These are phyloP conservation scores for Crotalus viridis DNA, from an alignment of 2,113 vertebrate species.

Conservation along the genomic window DNA sequence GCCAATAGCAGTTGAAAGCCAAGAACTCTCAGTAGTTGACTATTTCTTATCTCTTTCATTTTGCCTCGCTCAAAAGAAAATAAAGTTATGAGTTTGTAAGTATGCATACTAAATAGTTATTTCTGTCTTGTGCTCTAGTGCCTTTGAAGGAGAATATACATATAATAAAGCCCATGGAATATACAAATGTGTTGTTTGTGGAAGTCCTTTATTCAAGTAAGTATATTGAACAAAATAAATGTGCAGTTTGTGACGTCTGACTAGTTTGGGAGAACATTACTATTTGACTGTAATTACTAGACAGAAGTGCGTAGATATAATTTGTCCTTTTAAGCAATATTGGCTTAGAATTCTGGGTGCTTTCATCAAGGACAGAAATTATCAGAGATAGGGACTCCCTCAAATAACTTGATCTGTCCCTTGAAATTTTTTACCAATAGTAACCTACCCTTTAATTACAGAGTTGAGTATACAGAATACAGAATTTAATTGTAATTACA, in stretches of 20 bases:
- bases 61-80: background rate
- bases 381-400: background rate
- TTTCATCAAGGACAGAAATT: background rate
- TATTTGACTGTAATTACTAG: background rate
- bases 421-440: background rate
- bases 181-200: conserved; percentile 92
- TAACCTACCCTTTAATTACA: background rate
- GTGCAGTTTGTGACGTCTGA: background rate
- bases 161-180: conserved; percentile 86
- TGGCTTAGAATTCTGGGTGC: background rate
- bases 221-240: conserved; percentile 57
- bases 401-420: background rate
- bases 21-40: background rate
- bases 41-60: conserved; percentile 15
- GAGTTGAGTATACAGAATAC: background rate
- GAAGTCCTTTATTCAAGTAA: conserved; percentile 87
- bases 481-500: background rate
- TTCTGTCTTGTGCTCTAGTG: conserved; percentile 70
- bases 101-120: conserved; percentile 27
- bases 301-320: background rate
- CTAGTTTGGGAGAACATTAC: background rate
- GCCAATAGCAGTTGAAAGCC: background rate
- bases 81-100: background rate
- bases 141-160: conserved; percentile 88
- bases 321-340: background rate